Base-by-base conservation (phyloP, 2,797 vertebrate species). In the Huso huso region DNA sequence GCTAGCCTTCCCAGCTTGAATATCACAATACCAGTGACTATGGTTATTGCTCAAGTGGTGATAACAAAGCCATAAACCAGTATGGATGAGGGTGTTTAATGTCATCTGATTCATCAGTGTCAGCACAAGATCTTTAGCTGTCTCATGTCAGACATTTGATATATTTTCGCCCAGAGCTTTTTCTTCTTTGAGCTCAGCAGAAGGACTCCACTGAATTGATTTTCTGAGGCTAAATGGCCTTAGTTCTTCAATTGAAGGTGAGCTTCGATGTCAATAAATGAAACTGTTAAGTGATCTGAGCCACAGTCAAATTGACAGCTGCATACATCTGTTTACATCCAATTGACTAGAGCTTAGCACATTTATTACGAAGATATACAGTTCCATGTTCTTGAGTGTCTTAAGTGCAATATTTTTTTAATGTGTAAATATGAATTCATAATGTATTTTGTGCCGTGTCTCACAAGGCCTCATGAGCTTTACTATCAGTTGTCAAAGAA, bases 81-180 rank as follows among this genome's bases (percentile, higher is more conserved):
- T 58, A 13, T 11, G 55, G 55, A n/a, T 58, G 51, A 37, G 3
- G 3, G 6, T 58, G 8, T 58, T 58, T 58, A 11, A n/a, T n/a
- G 10, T 6, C 55, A 15, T n/a, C n/a, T 58, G 10, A n/a, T 58
- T 58, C 2, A n/a, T n/a, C 55, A 11, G 55, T 13, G 2, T 58
- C 51, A 11, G 55, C 7, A n/a, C 11, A 58, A 58, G 55, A 58
- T 13, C 12, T 58, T 58, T 7, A 58, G 12, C 11, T 58, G 55
- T 58, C 55, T 58, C n/a, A 58, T 58, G 55, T 58, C 11, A 13
- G 55, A 58, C 55, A n/a, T 53, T 9, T 58, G 55, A 58, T 58
- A 58, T 58, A 58, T 58, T 58, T 58, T 15, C 55, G 1, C 15
- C 55, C 12, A 13, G 55, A 13, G 6, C 12, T 7, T 11, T 58